Evolutionary conservation across 1,140 invertebrate genomes (phyloP).

Genomic region (Fopius arisanus): DNA sequence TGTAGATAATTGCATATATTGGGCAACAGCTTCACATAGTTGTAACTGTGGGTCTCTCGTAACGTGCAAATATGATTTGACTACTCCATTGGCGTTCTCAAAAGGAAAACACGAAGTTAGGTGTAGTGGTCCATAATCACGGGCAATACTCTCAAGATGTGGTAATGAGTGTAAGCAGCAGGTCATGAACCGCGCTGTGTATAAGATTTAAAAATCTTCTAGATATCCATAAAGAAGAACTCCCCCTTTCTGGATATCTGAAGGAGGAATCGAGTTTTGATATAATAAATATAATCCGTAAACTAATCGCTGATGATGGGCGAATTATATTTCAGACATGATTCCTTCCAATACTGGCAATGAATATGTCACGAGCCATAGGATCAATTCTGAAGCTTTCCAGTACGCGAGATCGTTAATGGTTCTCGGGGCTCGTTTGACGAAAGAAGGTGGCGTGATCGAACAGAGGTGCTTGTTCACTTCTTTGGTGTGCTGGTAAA

Average conservation of each 20-base stretch:
- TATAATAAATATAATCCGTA: background rate
- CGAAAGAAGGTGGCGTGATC: constrained; percentile 16
- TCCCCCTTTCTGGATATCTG: background rate
- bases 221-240: background rate
- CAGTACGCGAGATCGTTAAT: constrained; percentile 8
- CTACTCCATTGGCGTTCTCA: constrained; percentile 29
- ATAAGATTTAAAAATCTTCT: constrained; percentile 16
- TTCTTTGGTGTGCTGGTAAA: background rate
- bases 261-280: background rate
- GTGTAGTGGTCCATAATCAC: constrained; percentile 22
- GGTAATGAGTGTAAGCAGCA: constrained; percentile 27
- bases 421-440: constrained; percentile 10
- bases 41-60: constrained; percentile 16
- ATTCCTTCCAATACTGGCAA: background rate
- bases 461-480: constrained; percentile 13
- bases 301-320: background rate
- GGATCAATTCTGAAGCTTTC: constrained; percentile 18
- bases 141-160: constrained; percentile 21
- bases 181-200: constrained; percentile 17
- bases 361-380: background rate
- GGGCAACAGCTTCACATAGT: constrained; percentile 18
- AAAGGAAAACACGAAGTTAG: constrained; percentile 30
- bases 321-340: background rate
- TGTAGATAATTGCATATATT: constrained; percentile 2
- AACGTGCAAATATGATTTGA: constrained; percentile 21